Evolutionary conservation across 2,797 vertebrate species (phyloP).

Genomic region (Alauda arvensis): DNA sequence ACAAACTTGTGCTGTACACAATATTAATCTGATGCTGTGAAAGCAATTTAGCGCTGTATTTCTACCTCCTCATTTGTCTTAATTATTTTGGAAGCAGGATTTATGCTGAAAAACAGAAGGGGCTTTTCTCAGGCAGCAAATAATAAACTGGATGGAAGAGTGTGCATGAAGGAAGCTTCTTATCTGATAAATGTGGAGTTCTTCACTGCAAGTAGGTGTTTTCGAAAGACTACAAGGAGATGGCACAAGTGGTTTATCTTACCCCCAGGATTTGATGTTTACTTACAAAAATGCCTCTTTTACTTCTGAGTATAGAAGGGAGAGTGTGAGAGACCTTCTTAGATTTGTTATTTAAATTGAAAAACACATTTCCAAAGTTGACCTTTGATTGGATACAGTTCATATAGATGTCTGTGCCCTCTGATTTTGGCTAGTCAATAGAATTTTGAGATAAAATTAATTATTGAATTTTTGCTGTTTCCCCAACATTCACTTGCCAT

Average conservation of each 20-base stretch:
- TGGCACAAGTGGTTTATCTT: conserved; percentile 67
- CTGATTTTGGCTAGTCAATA: conserved; percentile 40
- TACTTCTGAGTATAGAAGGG: conserved; percentile 25
- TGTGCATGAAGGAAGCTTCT: conserved; percentile 57
- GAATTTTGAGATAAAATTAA: conserved; percentile 47
- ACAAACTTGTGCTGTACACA: conserved; percentile 69
- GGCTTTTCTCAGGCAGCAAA: conserved; percentile 73
- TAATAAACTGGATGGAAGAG: conserved; percentile 68
- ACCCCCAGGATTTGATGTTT: conserved; percentile 64
- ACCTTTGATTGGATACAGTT: conserved; percentile 42
- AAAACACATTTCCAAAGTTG: conserved; percentile 40
- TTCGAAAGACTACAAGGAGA: conserved; percentile 26
- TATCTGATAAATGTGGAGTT: conserved; percentile 70
- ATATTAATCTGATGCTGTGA: conserved; percentile 77
- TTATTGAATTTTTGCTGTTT: conserved; percentile 60
- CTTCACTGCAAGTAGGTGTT: conserved; percentile 63
- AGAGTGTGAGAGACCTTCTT: conserved; percentile 38
- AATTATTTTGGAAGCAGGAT: conserved; percentile 75
- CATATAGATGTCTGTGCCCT: conserved; percentile 41
- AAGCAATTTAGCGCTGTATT: conserved; percentile 77
- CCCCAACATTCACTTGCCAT: conserved; percentile 60
- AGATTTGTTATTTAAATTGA: conserved; percentile 25
- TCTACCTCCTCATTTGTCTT: conserved; percentile 82
- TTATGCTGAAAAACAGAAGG: conserved; percentile 68
- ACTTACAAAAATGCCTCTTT: conserved; percentile 60